Base-by-base conservation (phyloP, 2,888 invertebrate species). In the Andrena dorsata region DNA sequence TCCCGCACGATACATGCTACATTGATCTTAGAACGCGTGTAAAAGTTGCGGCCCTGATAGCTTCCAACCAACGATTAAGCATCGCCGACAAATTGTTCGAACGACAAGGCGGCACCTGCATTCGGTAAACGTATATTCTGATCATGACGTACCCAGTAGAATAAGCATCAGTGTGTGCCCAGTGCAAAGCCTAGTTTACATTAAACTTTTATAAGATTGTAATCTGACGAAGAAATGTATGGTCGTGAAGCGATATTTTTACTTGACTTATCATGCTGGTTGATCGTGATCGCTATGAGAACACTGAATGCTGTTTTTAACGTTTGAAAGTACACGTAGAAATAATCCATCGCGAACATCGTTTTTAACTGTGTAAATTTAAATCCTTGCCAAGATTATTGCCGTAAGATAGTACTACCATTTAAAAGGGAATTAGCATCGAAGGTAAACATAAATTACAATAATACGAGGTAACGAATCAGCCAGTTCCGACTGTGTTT, bases 161-260 rank as follows among this genome's bases (percentile, higher is more conserved):
- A 66, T 82, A 56, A 71, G 20, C 82, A 69, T 81, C 69, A 65
- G 76, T 70, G 41, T 68, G 30, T 56, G 61, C 13, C 51, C 32
- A 6, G 26, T 70, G 32, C 10, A 80, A 49, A 32, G 10, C 23
- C 23, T 82, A 66, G 30, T 82, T 82, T 82, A 61, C 28, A 71
- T 76, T 63, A 82, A 70, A 65, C 60, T 56, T 56, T 41, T 23
- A 2, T 68, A 65, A 61, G 23, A 1, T 32, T 56, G 32, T 16
- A 41, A 65, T n/a, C 13, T 13, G 23, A 28, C 10, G 20, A 61
- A 47, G 41, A 35, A 61, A 35, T 30, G 7, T 26, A 28, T 60
- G 7, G 16, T 56, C 60, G 32, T 23, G 10, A 32, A 16, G 53
- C 23, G 16, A 30, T 32, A 47, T 73, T 13, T 49, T 28, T 13